A percentile compares a stretch with the other conserved stretches of the same genome.
phyloP scores from a whole-genome alignment of 92 coral and sea anemone species.

The Paragorgia papillata region DNA sequence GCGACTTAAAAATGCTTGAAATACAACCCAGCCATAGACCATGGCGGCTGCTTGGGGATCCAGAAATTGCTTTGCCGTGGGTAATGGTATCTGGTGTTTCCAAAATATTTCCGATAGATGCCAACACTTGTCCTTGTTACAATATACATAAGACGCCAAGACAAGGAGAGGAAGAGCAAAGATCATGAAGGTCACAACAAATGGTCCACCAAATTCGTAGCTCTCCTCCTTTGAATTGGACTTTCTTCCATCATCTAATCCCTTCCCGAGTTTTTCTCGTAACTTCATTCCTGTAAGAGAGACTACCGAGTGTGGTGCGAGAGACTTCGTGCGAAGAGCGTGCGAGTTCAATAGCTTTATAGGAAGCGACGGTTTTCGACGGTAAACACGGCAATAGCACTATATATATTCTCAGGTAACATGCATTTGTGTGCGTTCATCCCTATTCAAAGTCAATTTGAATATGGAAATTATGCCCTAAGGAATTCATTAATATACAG shows the following conservation, averaged over 20 bases:
- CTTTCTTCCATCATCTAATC: slow-evolving; percentile 55
- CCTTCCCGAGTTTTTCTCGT: slow-evolving; percentile 70
- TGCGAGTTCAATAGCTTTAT: no score
- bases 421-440: no score
- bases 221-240: slow-evolving; percentile 27
- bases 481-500: no score
- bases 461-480: no score
- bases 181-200: slow-evolving; percentile 74
- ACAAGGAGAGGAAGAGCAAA: slow-evolving; percentile 69
- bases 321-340: no score
- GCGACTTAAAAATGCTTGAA: slow-evolving; percentile 69
- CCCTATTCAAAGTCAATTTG: no score
- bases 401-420: no score
- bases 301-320: no score
- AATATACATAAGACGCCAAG: slow-evolving; percentile 68
- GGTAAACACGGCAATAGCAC: no score
- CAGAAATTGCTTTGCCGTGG: slow-evolving; percentile 54
- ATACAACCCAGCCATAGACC: slow-evolving; percentile 67
- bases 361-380: no score
- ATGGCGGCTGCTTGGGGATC: slow-evolving; percentile 68
- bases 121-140: slow-evolving; percentile 61
- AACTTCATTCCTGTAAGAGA: no score
- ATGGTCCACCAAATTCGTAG: slow-evolving; percentile 93
- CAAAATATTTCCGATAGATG: slow-evolving; percentile 48
- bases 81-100: slow-evolving; percentile 35